phyloP scores from a whole-genome alignment of 2,797 vertebrate species.

The Sebastes ruberrimus region DNA sequence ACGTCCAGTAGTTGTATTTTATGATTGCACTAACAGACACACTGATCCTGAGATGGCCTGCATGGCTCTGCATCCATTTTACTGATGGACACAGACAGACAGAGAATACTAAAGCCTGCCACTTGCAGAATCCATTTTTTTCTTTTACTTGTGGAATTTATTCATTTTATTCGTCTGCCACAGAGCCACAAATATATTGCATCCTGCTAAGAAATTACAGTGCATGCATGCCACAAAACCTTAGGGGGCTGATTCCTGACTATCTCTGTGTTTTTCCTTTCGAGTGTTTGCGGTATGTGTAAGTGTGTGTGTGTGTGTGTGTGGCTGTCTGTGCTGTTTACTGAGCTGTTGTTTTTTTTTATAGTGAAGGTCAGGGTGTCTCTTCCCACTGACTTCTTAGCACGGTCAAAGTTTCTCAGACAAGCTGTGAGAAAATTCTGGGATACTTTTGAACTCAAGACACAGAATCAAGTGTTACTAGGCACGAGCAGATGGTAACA shows the following conservation, averaged over 20 bases:
- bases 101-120: slow-evolving; percentile 13
- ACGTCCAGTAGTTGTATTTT: slow-evolving; percentile 22
- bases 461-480: neutral
- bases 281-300: neutral
- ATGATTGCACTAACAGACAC: slow-evolving; percentile 21
- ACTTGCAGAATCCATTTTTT: neutral
- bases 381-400: slow-evolving; percentile 41
- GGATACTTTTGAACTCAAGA: slow-evolving; percentile 10
- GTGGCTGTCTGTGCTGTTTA: slow-evolving; percentile 1
- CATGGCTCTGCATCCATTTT: neutral
- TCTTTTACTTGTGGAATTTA: neutral
- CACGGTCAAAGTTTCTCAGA: slow-evolving; percentile 35
- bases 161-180: slow-evolving; percentile 17
- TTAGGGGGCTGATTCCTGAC: slow-evolving; percentile 37
- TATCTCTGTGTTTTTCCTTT: slow-evolving; percentile 36
- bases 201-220: slow-evolving; percentile 60
- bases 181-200: slow-evolving; percentile 45
- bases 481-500: slow-evolving; percentile 8
- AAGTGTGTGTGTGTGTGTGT: neutral
- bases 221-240: slow-evolving; percentile 39
- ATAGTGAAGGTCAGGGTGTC: slow-evolving; percentile 56
- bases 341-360: slow-evolving; percentile 62
- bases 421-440: slow-evolving; percentile 53
- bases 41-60: slow-evolving; percentile 12
- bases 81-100: slow-evolving; percentile 13